Evolutionary conservation across 2,113 vertebrate species (phyloP), one percentile per base, ranked within the genome.

Genomic region (Todiramphus saurophagus): DNA sequence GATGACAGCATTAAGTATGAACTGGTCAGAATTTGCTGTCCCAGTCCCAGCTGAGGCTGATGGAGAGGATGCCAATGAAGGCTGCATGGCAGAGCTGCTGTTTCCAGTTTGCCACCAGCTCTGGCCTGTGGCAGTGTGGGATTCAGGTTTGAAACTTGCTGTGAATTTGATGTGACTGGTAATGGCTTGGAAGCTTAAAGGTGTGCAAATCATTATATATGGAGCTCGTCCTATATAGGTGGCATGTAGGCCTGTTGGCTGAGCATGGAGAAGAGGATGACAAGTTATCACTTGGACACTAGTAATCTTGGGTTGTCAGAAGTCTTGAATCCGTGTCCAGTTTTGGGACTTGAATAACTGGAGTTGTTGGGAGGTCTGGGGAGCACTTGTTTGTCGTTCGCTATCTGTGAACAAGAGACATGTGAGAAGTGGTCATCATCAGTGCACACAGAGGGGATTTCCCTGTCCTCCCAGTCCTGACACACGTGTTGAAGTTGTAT

Each of bases 21-120:
- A 55, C 28, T 63, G n/a, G 35, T 31, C 37, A 81, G 77, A 89
- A 50, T 62, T 82, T 4, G 7, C 31, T 87, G 64, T n/a, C 60
- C 77, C 28, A 70, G 56, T 63, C 74, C 56, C 81, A 84, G 5
- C 12, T 62, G 69, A 70, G 37, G 37, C 31, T 84, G 44, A 25
- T 66, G 41, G 74, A 81, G 66, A 66, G 66, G 25, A 46, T 94
- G 77, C 69, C 69, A 67, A 70, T 59, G 25, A 84, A 67, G 37
- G 37, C 64, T 96, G 51, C 51, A n/a, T 67, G 77, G 73, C 60
- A 91, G 56, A 96, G 87, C 69, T 94, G 86, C 83, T 78, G 0
- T 83, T 93, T 75, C 74, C 33, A 78, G 51, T 87, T 87, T 55
- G 73, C 74, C 48, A 78, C 69, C 51, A 59, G 84, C 64, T 62